Percentiles rank a stretch among this genome's conserved stretches.
These are phyloP conservation scores for Drosophila funebris DNA, from an alignment of 1,140 invertebrate species.

Conservation along the genomic window DNA sequence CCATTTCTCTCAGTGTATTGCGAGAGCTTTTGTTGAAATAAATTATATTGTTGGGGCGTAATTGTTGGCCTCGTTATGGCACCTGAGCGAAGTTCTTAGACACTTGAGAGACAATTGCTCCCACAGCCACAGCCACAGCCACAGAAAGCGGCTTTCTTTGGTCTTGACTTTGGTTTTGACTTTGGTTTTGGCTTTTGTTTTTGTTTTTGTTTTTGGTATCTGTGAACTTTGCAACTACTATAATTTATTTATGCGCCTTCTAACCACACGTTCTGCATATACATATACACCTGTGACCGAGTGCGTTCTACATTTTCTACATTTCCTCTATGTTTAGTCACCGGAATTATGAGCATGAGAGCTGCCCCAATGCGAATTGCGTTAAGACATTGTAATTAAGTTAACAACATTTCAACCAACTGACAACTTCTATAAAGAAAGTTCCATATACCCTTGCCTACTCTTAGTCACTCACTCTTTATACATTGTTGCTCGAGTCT, in stretches of 20 bases:
- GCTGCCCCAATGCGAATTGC: slow-evolving; percentile 13
- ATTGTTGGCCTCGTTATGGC: slow-evolving; percentile 68
- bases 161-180: slow-evolving; percentile 48
- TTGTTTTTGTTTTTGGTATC: slow-evolving; percentile 41
- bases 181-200: slow-evolving; percentile 37
- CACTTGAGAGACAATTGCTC: slow-evolving; percentile 69
- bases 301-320: slow-evolving; percentile 41
- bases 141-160: slow-evolving; percentile 54
- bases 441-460: neutral
- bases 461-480: too few species aligned
- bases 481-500: too few species aligned
- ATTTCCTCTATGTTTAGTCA: slow-evolving; percentile 1
- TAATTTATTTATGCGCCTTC: slow-evolving; percentile 67
- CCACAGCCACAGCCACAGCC: slow-evolving; percentile 66
- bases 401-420: slow-evolving; percentile 10
- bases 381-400: slow-evolving; percentile 22
- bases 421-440: neutral
- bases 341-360: slow-evolving; percentile 12
- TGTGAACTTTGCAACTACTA: slow-evolving; percentile 50
- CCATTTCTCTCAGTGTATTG: slow-evolving; percentile 59
- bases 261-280: slow-evolving; percentile 63
- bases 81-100: slow-evolving; percentile 52
- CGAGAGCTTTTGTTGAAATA: slow-evolving; percentile 26
- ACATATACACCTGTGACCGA: slow-evolving; percentile 14
- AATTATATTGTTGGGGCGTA: slow-evolving; percentile 72